A percentile compares a stretch with the other conserved stretches of the same genome.
Conservation (phyloP, 2,113 vertebrate genomes). For the Danionella cerebrum region DNA sequence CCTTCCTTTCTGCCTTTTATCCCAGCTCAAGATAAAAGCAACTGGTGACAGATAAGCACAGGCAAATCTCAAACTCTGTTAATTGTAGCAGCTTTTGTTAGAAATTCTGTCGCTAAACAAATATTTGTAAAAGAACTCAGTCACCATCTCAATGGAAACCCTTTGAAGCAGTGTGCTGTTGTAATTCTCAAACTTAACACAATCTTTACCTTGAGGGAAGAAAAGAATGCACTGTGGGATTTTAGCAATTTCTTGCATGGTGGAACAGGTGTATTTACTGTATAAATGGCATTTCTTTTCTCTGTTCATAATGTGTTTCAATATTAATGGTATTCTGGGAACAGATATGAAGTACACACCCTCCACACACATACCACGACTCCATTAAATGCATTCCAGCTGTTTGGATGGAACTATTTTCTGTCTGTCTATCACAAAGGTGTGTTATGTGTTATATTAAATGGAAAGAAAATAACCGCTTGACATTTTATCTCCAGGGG, state of each 20-base stretch:
- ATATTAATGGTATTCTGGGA: conserved; percentile 69
- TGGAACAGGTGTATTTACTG: conserved; percentile 68
- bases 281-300: conserved; percentile 62
- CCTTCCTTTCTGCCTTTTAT: too few species aligned
- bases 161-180: conserved; percentile 35
- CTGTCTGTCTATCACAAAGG: neutral
- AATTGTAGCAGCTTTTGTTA: conserved; percentile 23
- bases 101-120: conserved; percentile 25
- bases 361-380: neutral
- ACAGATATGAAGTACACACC: too few species aligned
- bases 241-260: conserved; percentile 68
- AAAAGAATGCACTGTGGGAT: conserved; percentile 54
- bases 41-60: neutral
- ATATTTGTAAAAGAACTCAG: conserved; percentile 32
- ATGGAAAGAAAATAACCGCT: neutral
- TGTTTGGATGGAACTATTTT: neutral
- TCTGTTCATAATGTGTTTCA: conserved; percentile 65
- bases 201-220: conserved; percentile 53
- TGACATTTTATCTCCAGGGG: neutral
- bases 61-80: neutral
- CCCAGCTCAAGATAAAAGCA: neutral
- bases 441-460: neutral
- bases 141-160: conserved; percentile 35
- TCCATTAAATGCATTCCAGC: neutral
- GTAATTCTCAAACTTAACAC: conserved; percentile 51